Conservation (phyloP, 2,797 vertebrate genomes). For the Malacoctenus gilli region DNA sequence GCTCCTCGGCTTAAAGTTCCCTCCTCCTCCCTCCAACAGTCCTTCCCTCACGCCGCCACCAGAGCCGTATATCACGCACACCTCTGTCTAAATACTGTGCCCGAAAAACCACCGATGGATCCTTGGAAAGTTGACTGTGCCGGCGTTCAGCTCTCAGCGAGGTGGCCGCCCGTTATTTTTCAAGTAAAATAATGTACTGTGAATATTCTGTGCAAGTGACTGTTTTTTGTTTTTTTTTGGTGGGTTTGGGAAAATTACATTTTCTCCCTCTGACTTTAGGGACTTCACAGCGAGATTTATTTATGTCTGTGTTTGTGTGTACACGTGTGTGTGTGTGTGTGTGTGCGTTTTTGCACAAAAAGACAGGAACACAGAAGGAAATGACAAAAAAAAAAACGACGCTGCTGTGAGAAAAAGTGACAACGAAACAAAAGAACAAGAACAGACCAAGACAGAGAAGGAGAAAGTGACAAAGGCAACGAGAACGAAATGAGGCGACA, state of each 20-base stretch:
- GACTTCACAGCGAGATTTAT: conserved; percentile 59
- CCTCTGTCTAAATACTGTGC: conserved; percentile 48
- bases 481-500: conserved; percentile 58
- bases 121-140: conserved; percentile 54
- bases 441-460: conserved; percentile 52
- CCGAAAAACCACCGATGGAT: conserved; percentile 55
- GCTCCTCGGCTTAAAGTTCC: conserved; percentile 49
- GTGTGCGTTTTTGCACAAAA: conserved; percentile 37
- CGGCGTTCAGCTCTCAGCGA: conserved; percentile 48
- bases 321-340: conserved; percentile 18
- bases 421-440: conserved; percentile 64
- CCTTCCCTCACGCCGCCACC: conserved; percentile 28
- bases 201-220: conserved; percentile 49
- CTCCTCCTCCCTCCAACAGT: conserved; percentile 27
- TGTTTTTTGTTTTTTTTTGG: conserved; percentile 42
- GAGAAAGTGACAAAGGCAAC: conserved; percentile 52
- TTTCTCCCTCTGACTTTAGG: conserved; percentile 55
- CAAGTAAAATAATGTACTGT: conserved; percentile 57
- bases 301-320: conserved; percentile 35
- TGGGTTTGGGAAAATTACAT: conserved; percentile 56
- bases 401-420: conserved; percentile 59
- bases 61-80: conserved; percentile 41
- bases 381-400: conserved; percentile 56
- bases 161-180: conserved; percentile 54
- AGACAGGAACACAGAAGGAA: conserved; percentile 46